Evolutionary conservation across 2,113 vertebrate species (phyloP).

Genomic region (Tyto alba): DNA sequence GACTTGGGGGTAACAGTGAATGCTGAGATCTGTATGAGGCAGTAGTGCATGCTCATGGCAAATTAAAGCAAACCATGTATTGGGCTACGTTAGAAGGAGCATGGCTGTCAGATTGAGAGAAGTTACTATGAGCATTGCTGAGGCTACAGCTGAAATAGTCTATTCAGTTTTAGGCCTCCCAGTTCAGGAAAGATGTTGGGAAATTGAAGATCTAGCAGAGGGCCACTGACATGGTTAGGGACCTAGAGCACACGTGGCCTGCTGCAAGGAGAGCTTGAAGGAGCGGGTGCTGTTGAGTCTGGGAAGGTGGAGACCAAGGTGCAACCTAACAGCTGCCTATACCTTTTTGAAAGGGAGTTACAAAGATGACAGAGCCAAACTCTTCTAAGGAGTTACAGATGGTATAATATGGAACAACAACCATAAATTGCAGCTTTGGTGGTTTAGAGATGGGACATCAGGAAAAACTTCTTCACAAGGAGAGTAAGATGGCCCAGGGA

Average conservation of each 20-base stretch:
- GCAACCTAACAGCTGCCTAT: neutral
- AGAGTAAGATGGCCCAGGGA: neutral
- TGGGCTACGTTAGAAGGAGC: neutral
- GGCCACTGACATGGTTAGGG: neutral
- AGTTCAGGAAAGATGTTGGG: neutral
- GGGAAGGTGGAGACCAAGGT: neutral
- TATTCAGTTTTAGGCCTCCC: neutral
- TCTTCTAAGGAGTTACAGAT: neutral
- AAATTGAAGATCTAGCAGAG: neutral
- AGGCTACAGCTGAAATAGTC: neutral
- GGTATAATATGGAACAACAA: neutral
- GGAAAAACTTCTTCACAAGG: neutral
- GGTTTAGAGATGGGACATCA: neutral
- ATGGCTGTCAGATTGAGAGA: fast-evolving
- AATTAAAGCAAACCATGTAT: neutral
- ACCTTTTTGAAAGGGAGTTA: neutral
- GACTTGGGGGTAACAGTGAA: neutral
- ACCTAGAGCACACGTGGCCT: neutral
- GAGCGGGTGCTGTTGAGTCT: neutral
- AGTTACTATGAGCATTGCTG: neutral
- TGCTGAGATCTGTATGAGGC: neutral
- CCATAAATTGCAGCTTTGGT: neutral
- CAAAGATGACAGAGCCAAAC: neutral
- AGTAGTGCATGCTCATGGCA: neutral
- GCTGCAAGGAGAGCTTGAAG: neutral